A percentile compares a stretch with the other conserved stretches of the same genome.
Conservation (phyloP, 2,888 invertebrate genomes). For the Eupithecia vulgata region DNA sequence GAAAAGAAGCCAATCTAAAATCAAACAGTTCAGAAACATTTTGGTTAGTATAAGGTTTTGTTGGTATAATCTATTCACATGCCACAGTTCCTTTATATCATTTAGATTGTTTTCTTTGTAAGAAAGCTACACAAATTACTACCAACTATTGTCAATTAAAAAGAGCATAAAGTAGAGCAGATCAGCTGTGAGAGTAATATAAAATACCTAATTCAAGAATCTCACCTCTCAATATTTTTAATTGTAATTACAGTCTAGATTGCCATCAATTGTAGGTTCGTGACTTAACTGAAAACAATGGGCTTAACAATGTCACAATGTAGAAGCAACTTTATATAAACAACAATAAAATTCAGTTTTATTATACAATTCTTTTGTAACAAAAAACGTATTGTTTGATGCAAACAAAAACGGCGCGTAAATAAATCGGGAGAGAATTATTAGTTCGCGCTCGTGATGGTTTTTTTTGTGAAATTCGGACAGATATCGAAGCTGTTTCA, state of each 20-base stretch:
- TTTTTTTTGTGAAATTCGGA: slow-evolving; percentile 30
- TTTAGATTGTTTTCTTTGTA: neutral
- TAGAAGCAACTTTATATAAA: slow-evolving; percentile 68
- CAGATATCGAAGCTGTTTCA: slow-evolving; percentile 20
- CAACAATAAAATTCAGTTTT: slow-evolving; percentile 57
- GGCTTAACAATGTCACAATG: slow-evolving; percentile 66
- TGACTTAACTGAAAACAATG: slow-evolving; percentile 80
- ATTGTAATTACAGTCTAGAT: slow-evolving; percentile 64
- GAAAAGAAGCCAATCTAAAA: neutral
- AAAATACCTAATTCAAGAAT: neutral
- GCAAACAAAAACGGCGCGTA: slow-evolving; percentile 41
- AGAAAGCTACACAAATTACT: neutral
- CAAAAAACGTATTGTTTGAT: slow-evolving; percentile 53
- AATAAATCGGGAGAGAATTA: slow-evolving; percentile 44
- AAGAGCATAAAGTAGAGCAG: slow-evolving; percentile 25
- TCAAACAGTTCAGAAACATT: neutral
- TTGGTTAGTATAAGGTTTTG: neutral
- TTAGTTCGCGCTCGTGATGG: slow-evolving; percentile 41
- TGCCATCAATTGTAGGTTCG: slow-evolving; percentile 68
- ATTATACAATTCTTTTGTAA: slow-evolving; percentile 41
- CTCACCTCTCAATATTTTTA: slow-evolving; percentile 46
- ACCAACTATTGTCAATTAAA: neutral
- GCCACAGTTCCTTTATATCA: neutral
- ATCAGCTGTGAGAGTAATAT: neutral
- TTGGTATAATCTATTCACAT: neutral